phyloP scores from a whole-genome alignment of 37 sponge, comb jelly and placozoan species.

The Haliclona indistincta region DNA sequence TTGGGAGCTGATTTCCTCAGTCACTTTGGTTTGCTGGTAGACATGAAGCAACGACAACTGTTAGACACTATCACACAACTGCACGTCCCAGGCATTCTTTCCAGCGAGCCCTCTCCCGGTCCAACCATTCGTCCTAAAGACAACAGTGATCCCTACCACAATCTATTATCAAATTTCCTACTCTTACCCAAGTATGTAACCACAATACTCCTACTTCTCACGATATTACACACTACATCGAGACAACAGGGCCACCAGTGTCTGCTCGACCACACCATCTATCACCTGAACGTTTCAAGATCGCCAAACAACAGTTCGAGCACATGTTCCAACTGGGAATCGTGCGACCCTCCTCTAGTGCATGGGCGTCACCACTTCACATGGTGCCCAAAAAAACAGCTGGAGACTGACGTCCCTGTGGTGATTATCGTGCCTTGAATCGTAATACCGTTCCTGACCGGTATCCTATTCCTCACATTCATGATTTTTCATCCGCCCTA shows the following conservation, averaged over 20 bases:
- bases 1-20: conserved; percentile 54
- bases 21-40: conserved; percentile 15
- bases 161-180: conserved; percentile 21
- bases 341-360: conserved; percentile 42
- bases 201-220: conserved; percentile 2
- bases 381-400: conserved; percentile 34
- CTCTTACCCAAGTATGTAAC: conserved; percentile 1
- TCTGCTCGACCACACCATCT: conserved; percentile 42
- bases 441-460: conserved; percentile 18
- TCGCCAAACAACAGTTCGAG: conserved; percentile 35
- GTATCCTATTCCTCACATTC: conserved; percentile 28
- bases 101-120: neutral
- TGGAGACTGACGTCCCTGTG: conserved; percentile 35
- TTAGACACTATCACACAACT: conserved; percentile 23
- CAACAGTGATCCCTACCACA: neutral
- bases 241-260: conserved; percentile 48
- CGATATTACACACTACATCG: conserved; percentile 39
- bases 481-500: conserved; percentile 22
- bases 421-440: conserved; percentile 31
- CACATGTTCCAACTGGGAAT: conserved; percentile 54
- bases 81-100: neutral
- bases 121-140: neutral
- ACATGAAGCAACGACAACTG: conserved; percentile 17
- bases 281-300: conserved; percentile 32
- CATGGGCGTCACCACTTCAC: too few relatives aligned